phyloP scores from a whole-genome alignment of 2,113 vertebrate genomes.

The Candoia aspera region DNA sequence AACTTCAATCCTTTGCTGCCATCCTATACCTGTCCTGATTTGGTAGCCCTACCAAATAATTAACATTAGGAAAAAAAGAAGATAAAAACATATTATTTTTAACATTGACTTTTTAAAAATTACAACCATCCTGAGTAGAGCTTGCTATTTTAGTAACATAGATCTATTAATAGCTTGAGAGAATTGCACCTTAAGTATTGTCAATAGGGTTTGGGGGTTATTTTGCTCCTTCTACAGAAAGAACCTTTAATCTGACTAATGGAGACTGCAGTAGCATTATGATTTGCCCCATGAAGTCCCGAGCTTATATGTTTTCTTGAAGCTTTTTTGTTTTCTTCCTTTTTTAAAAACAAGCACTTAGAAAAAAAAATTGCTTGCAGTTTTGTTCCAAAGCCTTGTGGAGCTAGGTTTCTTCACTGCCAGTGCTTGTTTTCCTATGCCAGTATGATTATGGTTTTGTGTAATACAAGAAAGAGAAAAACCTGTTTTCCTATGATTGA shows the following conservation, averaged over 20 bases:
- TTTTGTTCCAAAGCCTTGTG: constrained; percentile 50
- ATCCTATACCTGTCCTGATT: too few species aligned
- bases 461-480: not conserved
- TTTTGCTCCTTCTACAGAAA: constrained; percentile 52
- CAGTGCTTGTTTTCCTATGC: constrained; percentile 42
- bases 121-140: not conserved
- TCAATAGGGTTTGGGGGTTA: constrained; percentile 45
- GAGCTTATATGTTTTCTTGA: constrained; percentile 70
- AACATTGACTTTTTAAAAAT: not conserved
- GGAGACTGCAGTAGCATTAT: constrained; percentile 65
- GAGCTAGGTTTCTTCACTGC: constrained; percentile 58
- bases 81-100: not conserved
- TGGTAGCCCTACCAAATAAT: not conserved
- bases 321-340: constrained; percentile 63
- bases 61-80: not conserved
- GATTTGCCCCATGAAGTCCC: constrained; percentile 68
- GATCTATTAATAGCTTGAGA: constrained; percentile 33
- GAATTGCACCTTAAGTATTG: constrained; percentile 60
- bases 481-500: constrained; percentile 30
- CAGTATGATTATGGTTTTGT: constrained; percentile 24
- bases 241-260: constrained; percentile 64
- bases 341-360: constrained; percentile 66
- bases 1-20: too few species aligned
- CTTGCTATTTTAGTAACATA: constrained; percentile 18
- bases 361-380: constrained; percentile 67